Evolutionary conservation across 2,113 vertebrate genomes (phyloP), one percentile per base, ranked within the genome.

Genomic region (Verasper variegatus): DNA sequence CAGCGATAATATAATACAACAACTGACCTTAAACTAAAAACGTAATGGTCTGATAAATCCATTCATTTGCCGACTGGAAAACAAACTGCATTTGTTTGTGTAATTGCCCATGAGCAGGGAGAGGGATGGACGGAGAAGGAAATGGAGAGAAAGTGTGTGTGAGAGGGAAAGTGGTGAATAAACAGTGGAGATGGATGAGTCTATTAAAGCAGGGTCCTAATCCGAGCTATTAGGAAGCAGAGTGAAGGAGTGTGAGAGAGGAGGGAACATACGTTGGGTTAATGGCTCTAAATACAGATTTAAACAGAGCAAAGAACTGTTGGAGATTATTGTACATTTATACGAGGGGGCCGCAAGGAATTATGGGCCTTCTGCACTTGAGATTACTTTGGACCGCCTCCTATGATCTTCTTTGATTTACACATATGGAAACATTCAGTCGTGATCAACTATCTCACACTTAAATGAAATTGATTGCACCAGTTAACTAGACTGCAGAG

Each of bases 1-100:
- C 83, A 0, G 63, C 13, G 59, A 82, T 82, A 72, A 82, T 68
- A 84, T 67, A 77, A 85, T 54, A 74, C 71, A 68, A 71, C 88
- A 74, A 52, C 82, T 85, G 86, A 89, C 89, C 89, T 88, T 81
- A 68, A 71, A 83, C 40, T 71, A 40, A 76, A 88, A 84, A 86
- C 60, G 61, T 74, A 83, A 82, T 47, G 40, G 73, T 71, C 84
- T 71, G 73, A 82, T 80, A 68, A 88, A 87, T 86, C 78, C 55
- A 68, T 85, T 88, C 54, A 80, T 86, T 87, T 74, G 59, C 76
- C 23, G 76, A 60, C 71, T n/a, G 81, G 70, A 84, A 91, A 89
- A 92, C 83, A 90, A 90, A 92, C 82, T 71, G 88, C 75, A 88
- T 92, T 90, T 92, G 91, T 88, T 89, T 88, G 88, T 89, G 87